These are phyloP conservation scores for Conops quadrifasciatus DNA, from an alignment of 2,888 invertebrate genomes.

Conservation along the genomic window DNA sequence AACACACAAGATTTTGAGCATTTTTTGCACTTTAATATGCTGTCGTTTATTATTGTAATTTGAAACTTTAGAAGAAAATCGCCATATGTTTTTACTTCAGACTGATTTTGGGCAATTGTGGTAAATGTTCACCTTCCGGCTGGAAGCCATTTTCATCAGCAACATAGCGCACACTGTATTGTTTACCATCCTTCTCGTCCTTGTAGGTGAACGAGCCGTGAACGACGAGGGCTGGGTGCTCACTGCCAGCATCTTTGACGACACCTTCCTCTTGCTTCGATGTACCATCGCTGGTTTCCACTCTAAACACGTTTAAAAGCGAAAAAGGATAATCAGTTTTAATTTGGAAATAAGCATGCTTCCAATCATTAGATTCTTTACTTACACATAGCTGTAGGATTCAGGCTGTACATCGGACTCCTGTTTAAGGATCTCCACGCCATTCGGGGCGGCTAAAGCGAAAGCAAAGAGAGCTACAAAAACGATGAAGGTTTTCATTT, in stretches of 20 bases:
- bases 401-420: slow-evolving; percentile 69
- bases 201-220: slow-evolving; percentile 46
- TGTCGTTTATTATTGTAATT: slow-evolving; percentile 12
- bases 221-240: slow-evolving; percentile 46
- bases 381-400: slow-evolving; percentile 70
- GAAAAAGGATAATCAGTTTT: background rate
- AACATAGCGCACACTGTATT: slow-evolving; percentile 66
- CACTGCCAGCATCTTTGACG: slow-evolving; percentile 44
- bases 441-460: slow-evolving; percentile 49
- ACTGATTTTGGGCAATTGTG: slow-evolving; percentile 44
- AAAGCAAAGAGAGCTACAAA: slow-evolving; percentile 52
- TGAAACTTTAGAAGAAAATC: background rate
- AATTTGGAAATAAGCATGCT: background rate
- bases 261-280: slow-evolving; percentile 23
- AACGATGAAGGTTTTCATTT: slow-evolving; percentile 48
- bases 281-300: slow-evolving; percentile 41
- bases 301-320: slow-evolving; percentile 18
- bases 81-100: background rate
- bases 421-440: slow-evolving; percentile 53
- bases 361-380: too few relatives aligned
- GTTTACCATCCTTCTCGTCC: slow-evolving; percentile 67
- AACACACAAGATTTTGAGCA: too few relatives aligned
- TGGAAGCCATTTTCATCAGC: slow-evolving; percentile 65
- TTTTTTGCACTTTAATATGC: slow-evolving; percentile 23
- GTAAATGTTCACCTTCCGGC: slow-evolving; percentile 64